Evolutionary conservation across 2,797 vertebrate genomes (phyloP), one percentile per base, ranked within the genome.

Genomic region (Luscinia megarhynchos): DNA sequence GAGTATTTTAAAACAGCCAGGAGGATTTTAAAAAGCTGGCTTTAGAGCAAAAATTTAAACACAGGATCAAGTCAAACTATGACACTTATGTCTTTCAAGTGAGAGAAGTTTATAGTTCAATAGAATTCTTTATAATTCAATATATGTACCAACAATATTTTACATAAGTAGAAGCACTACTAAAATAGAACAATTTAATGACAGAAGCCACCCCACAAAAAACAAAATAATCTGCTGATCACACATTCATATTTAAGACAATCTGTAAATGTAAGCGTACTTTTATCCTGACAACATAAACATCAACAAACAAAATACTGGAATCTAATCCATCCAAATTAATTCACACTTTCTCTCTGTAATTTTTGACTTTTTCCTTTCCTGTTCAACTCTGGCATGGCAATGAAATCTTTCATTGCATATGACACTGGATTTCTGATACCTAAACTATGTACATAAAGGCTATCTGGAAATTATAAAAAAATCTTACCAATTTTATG

Each of bases 1-100:
- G 23, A 83, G 8, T 55, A 74, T 48, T 90, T 85, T 79, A 69
- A 95, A 11, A 87, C 30, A 90, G 29, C 51, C 78, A 91, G 48
- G 22, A 70, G 27, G 68, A 62, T 55, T 94, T 83, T 41, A 18
- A 86, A 93, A 87, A 80, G 23, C 13, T 40, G n/a, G 6, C 17
- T 89, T 64, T 81, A 34, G 21, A 74, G 12, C 14, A 90, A 64
- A 66, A n/a, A 27, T 34, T 41, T 48, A 75, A 87, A 72, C 15
- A n/a, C 0, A 70, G 17, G 69, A 75, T 57, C 50, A 41, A 82
- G 77, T 13, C 67, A 53, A 87, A 45, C 9, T 27, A 24, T 13
- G 26, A 87, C 48, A 53, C 10, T 63, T 67, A 26, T 79, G 15
- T 48, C 13, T 51, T 53, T 79, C 40, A 34, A 21, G n/a, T 34